phyloP scores from a whole-genome alignment of 2,888 invertebrate species.

The Rapana venosa region DNA sequence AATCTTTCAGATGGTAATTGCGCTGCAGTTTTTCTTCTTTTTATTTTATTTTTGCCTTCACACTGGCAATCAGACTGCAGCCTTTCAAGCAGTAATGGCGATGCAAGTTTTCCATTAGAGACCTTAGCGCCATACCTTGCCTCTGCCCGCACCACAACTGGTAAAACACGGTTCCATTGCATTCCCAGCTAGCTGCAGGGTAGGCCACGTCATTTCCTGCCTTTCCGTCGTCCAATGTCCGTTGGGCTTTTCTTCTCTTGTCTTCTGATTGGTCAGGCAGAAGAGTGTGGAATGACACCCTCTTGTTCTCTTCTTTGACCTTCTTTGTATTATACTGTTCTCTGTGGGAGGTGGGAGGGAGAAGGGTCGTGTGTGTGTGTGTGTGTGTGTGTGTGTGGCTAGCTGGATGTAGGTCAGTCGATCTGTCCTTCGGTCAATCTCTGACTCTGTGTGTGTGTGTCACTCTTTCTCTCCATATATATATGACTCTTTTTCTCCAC shows the following conservation, averaged over 20 bases:
- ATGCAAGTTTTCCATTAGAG: background rate
- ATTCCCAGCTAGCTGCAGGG: background rate
- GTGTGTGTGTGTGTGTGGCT: too few species aligned
- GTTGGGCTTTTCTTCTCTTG: conserved; percentile 15
- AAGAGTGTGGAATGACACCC: background rate
- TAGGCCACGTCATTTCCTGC: background rate
- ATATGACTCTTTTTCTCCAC: conserved; percentile 14
- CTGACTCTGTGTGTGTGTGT: background rate
- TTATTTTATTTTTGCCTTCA: background rate
- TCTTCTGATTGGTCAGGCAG: conserved; percentile 20
- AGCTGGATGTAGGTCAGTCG: too few species aligned
- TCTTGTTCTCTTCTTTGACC: background rate
- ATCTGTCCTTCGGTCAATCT: too few species aligned
- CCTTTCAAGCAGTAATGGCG: background rate
- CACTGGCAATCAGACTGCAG: background rate
- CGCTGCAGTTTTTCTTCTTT: background rate
- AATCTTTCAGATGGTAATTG: too few species aligned
- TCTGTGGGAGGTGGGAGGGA: too few species aligned
- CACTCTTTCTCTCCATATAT: background rate
- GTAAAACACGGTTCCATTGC: background rate
- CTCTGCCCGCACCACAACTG: background rate
- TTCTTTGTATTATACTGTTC: background rate
- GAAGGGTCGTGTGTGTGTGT: too few species aligned
- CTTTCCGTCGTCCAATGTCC: conserved; percentile 13
- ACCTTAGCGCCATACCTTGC: background rate